A percentile compares a stretch with the other conserved stretches of the same genome.
These are phyloP conservation scores for Hydrolagus affinis DNA, from an alignment of 2,113 vertebrate genomes.

Conservation along the genomic window DNA sequence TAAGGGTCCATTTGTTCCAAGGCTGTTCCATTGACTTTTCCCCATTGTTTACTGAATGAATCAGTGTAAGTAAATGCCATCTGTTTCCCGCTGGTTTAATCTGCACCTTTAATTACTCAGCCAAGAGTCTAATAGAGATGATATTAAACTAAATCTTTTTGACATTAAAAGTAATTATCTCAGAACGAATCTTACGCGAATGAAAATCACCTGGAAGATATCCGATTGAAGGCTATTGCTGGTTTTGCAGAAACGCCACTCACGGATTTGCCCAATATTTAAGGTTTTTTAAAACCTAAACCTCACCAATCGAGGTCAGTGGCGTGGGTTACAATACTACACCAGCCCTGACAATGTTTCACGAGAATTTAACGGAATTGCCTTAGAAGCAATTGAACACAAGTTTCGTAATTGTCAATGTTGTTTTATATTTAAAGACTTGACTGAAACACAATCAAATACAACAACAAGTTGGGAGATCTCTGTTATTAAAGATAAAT, in stretches of 20 bases:
- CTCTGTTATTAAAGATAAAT: no score
- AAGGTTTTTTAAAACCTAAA: slow-evolving; percentile 9
- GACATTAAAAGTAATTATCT: slow-evolving; percentile 99
- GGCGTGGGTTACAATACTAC: neutral
- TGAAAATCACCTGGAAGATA: slow-evolving; percentile 52
- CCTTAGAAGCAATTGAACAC: neutral
- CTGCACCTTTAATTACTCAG: slow-evolving; percentile 97
- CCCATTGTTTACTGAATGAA: slow-evolving; percentile 88
- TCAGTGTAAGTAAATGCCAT: slow-evolving; percentile 98
- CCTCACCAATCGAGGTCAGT: neutral
- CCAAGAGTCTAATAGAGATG: slow-evolving; percentile 98
- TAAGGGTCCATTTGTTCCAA: slow-evolving; percentile 57
- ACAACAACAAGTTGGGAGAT: no score
- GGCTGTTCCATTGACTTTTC: slow-evolving; percentile 61
- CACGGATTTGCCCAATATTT: slow-evolving; percentile 24
- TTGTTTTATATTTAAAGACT: neutral
- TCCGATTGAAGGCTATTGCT: slow-evolving; percentile 25
- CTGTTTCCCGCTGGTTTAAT: slow-evolving; percentile 93
- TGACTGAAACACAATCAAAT: neutral
- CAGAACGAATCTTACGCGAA: slow-evolving; percentile 71
- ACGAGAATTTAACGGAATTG: neutral
- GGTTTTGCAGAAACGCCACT: slow-evolving; percentile 17
- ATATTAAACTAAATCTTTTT: slow-evolving; percentile 99
- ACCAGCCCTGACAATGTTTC: no score
- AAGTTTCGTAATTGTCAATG: neutral